Evolutionary conservation across 2,113 vertebrate species (phyloP).

Genomic region (Zapus hudsonius): DNA sequence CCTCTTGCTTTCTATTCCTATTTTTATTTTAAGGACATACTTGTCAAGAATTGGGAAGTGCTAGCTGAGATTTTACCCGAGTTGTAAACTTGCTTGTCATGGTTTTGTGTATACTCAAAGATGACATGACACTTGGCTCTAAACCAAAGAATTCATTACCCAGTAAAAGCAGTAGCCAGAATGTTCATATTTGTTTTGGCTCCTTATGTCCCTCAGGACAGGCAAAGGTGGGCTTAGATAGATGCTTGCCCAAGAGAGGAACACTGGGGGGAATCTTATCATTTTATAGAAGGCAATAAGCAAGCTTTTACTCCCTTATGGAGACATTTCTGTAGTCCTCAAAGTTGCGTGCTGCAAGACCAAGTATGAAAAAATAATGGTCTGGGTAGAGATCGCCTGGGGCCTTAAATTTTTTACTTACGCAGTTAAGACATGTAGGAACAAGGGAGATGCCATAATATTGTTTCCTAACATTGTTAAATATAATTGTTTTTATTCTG

Average conservation of each 20-base stretch:
- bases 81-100: neutral
- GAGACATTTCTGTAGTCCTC: neutral
- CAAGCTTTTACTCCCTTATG: neutral
- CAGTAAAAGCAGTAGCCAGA: neutral
- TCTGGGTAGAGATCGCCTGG: neutral
- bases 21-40: slow-evolving; percentile 6
- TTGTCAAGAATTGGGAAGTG: neutral
- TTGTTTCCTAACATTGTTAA: neutral
- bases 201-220: neutral
- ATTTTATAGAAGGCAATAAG: neutral
- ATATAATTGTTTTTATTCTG: neutral
- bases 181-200: neutral
- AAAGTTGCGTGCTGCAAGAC: neutral
- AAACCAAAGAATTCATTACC: neutral
- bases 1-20: neutral
- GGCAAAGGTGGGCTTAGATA: neutral
- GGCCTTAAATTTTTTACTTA: neutral
- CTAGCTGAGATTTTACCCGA: neutral
- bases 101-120: neutral
- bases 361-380: neutral
- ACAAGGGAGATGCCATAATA: neutral
- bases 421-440: neutral
- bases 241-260: neutral
- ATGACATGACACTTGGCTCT: neutral
- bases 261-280: neutral